These are phyloP conservation scores for Malachius bipustulatus DNA, from an alignment of 2,888 invertebrate genomes.

Conservation along the genomic window DNA sequence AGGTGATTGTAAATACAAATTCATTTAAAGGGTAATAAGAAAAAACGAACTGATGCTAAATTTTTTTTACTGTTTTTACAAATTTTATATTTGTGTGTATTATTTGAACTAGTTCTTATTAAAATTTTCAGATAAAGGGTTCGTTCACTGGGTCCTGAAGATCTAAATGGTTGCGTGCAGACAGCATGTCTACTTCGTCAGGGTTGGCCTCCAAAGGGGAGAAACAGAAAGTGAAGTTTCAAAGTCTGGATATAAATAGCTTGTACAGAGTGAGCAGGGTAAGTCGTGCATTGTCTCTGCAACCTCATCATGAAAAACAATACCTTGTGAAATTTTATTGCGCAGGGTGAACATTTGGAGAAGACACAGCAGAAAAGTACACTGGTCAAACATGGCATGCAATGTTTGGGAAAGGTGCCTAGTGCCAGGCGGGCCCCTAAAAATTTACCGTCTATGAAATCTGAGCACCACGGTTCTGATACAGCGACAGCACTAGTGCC, in stretches of 20 bases:
- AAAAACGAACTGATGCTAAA: no score
- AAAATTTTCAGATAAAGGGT: slow-evolving; percentile 56
- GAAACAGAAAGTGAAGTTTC: slow-evolving; percentile 90
- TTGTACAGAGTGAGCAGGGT: slow-evolving; percentile 81
- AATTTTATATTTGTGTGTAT: no score
- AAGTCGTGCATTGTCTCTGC: slow-evolving; percentile 34
- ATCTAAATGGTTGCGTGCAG: slow-evolving; percentile 87
- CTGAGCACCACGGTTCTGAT: slow-evolving; percentile 76
- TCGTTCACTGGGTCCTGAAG: slow-evolving; percentile 67
- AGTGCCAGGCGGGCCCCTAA: slow-evolving; percentile 97
- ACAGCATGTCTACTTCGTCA: slow-evolving; percentile 94
- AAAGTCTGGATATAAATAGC: slow-evolving; percentile 96
- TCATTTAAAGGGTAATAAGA: no score
- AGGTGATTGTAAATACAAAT: no score
- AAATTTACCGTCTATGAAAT: slow-evolving; percentile 97
- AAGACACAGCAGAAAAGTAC: slow-evolving; percentile 80
- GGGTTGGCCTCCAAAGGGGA: slow-evolving; percentile 76
- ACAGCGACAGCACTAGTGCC: slow-evolving; percentile 68
- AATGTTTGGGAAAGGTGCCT: slow-evolving; percentile 98
- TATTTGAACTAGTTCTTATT: no score
- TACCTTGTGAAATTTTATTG: no score
- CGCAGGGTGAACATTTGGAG: slow-evolving; percentile 75
- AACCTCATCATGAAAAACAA: not conserved
- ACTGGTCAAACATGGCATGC: slow-evolving; percentile 98
- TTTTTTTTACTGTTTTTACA: no score